Base-by-base conservation (phyloP, 2,888 invertebrate species). In the Eubasilissa splendida region DNA sequence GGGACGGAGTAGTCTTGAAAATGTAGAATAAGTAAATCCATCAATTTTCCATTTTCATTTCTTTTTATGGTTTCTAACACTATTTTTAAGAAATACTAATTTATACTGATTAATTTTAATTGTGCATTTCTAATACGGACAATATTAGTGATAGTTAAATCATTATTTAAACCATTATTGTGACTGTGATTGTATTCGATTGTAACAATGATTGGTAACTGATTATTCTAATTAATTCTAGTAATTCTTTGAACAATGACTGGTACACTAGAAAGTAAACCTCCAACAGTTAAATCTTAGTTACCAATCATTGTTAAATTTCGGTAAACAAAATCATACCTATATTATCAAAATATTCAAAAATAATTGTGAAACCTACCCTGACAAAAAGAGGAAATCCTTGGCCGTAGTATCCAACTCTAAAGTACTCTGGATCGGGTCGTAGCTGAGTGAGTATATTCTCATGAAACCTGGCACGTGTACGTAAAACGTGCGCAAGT, bases 391-490 rank as follows among this genome's bases (percentile, higher is more conserved):
- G 90, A 4, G 98, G 98, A 87, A 98, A 96, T 59, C 96, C 96
- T 85, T 96, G 93, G 22, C 98, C 99, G 86, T 97, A 98, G 88
- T 97, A 99, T 9, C 97, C 98, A 76, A 99, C 98, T 74, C 97
- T 91, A 87, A 98, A 99, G 87, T 98, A 99, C 88, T 98, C 97
- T 0, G 97, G 97, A 86, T 98, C 97, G 0, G 96, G 97, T 82
- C 98, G 91, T 74, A 97, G 90, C 86, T 97, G 94, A 5, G 95
- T 95, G 86, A 98, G 88, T 85, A 98, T 97, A 83, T 97, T 96
- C 88, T 97, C 96, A 85, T 97, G 94, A 89, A 98, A 98, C 80
- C 94, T 94, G 0, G 99, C 97, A 89, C 97, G 96, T 75, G 93
- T 93, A 85, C 95, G 94, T 82, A 98, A 89, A 82, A 96, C 95